These are phyloP conservation scores for Fopius arisanus DNA, from an alignment of 1,140 invertebrate species.

Conservation along the genomic window DNA sequence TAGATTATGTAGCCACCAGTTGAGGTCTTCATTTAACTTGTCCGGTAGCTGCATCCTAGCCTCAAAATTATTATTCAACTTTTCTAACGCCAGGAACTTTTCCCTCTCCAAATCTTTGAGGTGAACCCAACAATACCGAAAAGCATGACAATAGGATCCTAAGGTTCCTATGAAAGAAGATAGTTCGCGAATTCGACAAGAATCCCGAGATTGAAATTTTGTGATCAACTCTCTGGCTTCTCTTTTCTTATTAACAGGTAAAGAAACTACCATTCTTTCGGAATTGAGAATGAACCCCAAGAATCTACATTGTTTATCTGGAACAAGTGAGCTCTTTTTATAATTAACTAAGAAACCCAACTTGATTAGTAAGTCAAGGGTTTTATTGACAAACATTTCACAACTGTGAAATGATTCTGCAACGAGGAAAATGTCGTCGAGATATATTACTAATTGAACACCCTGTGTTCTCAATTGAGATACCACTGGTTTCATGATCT, in stretches of 20 bases:
- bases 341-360: conserved; percentile 19
- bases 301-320: conserved; percentile 12
- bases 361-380: not conserved
- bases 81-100: conserved; percentile 16
- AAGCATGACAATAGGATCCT: conserved; percentile 1
- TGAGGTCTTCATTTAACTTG: not conserved
- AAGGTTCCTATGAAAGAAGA: conserved; percentile 21
- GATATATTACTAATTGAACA: conserved; percentile 9
- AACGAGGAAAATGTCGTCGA: conserved; percentile 25
- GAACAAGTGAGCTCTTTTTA: conserved; percentile 15
- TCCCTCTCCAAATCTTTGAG: conserved; percentile 22
- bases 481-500: conserved; percentile 41
- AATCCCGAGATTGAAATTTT: not conserved
- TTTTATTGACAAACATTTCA: not conserved
- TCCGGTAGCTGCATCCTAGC: conserved; percentile 1
- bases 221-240: not conserved
- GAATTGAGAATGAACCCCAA: conserved; percentile 16
- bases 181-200: conserved; percentile 21
- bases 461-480: conserved; percentile 9
- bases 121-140: conserved; percentile 16
- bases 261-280: not conserved
- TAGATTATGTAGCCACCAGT: conserved; percentile 25
- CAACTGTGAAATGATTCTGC: not conserved
- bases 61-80: conserved; percentile 23
- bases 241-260: conserved; percentile 7